phyloP scores from a whole-genome alignment of 2,888 invertebrate species.

The Ophioninae sp. region DNA sequence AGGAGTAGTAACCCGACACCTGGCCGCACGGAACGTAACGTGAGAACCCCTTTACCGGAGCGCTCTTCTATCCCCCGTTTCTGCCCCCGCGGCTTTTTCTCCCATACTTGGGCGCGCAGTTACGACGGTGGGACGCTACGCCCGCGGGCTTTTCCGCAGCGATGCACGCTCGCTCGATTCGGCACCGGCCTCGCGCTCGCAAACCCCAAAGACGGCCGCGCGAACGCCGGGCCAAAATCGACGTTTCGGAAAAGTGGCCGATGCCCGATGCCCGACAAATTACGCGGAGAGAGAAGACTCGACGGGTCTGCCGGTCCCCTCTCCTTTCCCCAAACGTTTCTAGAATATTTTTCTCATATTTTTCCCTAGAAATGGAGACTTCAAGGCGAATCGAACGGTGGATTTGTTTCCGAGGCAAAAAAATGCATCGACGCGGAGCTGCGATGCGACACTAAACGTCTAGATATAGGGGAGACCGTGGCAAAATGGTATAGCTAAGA shows the following conservation, averaged over 20 bases:
- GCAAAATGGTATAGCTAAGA: too few species aligned
- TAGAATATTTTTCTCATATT: too few species aligned
- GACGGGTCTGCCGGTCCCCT: too few species aligned
- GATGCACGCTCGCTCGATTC: slow-evolving; percentile 17
- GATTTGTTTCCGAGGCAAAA: too few species aligned
- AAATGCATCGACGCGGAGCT: too few species aligned
- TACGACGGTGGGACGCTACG: slow-evolving; percentile 36
- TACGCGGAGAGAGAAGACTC: not conserved
- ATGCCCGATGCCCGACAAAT: not conserved
- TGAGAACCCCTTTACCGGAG: slow-evolving; percentile 77
- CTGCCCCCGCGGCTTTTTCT: slow-evolving; percentile 51
- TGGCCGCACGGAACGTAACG: slow-evolving; percentile 79
- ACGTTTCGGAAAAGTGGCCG: not conserved
- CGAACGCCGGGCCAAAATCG: not conserved
- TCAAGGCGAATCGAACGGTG: too few species aligned
- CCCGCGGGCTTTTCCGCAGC: slow-evolving; percentile 36
- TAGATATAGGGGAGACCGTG: too few species aligned
- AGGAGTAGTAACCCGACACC: slow-evolving; percentile 78
- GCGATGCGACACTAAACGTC: too few species aligned
- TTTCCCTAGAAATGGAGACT: too few species aligned
- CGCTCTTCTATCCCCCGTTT: slow-evolving; percentile 64
- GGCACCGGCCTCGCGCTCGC: not conserved
- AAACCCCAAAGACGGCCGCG: not conserved
- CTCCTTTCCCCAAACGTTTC: too few species aligned
- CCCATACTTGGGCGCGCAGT: slow-evolving; percentile 40